Percentiles rank a stretch among this genome's conserved stretches.
Evolutionary conservation across 2,113 vertebrate genomes (phyloP).

Genomic region (Myotis yumanensis): DNA sequence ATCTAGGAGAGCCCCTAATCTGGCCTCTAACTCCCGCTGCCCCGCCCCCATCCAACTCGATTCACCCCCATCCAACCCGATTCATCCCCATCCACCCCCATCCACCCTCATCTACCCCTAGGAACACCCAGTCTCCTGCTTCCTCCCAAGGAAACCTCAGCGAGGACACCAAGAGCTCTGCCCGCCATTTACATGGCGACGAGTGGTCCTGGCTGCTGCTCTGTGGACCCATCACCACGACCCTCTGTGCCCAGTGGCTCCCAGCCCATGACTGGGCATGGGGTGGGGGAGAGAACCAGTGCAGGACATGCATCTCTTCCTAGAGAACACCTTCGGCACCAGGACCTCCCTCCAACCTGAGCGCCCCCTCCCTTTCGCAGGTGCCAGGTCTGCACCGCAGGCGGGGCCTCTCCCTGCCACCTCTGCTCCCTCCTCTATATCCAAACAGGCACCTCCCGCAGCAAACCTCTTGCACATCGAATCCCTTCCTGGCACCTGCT

Average conservation of each 20-base stretch:
- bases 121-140: not conserved
- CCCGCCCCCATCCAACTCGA: not conserved
- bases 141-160: not conserved
- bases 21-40: not conserved
- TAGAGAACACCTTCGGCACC: not conserved
- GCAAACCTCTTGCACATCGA: not conserved
- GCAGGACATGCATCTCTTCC: not conserved
- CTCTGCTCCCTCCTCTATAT: not conserved
- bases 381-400: no score
- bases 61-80: no score
- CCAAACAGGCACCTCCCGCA: not conserved
- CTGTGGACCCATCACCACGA: fast-evolving
- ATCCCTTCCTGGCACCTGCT: not conserved
- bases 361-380: not conserved
- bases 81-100: not conserved
- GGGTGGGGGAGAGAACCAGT: fast-evolving
- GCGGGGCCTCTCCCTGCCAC: not conserved
- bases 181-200: not conserved
- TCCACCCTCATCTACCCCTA: not conserved
- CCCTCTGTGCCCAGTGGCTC: not conserved
- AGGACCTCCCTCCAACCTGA: not conserved
- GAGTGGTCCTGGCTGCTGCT: not conserved
- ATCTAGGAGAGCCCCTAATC: fast-evolving
- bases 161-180: not conserved
- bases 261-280: fast-evolving